Evolutionary conservation across 1,140 invertebrate species (phyloP), one percentile per base, ranked within the genome.

Genomic region (Venturia canescens): DNA sequence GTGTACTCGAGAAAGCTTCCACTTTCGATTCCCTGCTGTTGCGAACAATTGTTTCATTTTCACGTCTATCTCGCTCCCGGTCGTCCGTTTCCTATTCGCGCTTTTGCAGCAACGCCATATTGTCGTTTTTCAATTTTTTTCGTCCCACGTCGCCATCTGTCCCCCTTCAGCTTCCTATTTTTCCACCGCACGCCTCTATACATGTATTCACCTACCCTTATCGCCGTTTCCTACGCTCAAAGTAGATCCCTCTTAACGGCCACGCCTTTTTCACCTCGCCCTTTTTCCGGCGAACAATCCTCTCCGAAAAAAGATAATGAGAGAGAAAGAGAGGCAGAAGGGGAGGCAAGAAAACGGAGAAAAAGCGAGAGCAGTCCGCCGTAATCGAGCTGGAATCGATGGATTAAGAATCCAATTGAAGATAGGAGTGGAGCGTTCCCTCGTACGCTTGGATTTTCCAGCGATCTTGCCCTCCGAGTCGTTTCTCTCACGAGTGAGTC

Each of bases 351-450:
- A 57, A 57, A 4, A 57, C 5, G 13, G 67, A 31, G 23, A 48
- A 15, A 50, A 9, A 72, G 15, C 27, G 44, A 23, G 78, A 31
- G n/a, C n/a, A n/a, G n/a, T n/a, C n/a, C n/a, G n/a, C n/a, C 38
- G 76, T 86, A 85, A 87, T 87, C 82, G 82, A 86, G 63, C 74
- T 53, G 70, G 69, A 87, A 84, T 87, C 83, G 80, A 85, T 82
- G 85, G 85, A 87, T 88, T 86, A 88, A 87, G 84, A 87, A 86
- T 85, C 83, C 87, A 83, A 87, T 87, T 79, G 78, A 48, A 71
- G 78, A 26, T 67, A 67, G 1, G 44, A 27, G 21, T 48, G 9
- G 29, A 21, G 4, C 26, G 57, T 29, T 60, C 74, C 18, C 53
- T 67, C 18, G n/a, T n/a, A 67, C 6, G 21, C 31, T 70, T 70